Evolutionary conservation across 2,797 vertebrate species (phyloP), one percentile per base, ranked within the genome.

Genomic region (Notamacropus eugenii): DNA sequence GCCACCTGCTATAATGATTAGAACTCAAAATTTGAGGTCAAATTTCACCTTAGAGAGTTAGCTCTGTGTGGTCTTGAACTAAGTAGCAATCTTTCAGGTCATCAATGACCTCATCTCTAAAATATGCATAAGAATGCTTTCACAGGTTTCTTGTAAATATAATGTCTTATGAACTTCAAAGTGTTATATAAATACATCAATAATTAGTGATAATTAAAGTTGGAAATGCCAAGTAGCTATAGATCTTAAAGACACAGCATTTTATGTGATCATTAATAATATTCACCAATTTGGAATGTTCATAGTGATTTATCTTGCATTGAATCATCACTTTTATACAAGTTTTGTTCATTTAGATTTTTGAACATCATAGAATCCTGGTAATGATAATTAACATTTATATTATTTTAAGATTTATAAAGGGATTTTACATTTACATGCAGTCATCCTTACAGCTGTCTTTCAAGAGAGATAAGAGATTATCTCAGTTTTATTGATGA

Each of bases 261-360:
- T 94, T 95, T 95, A 56, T 22, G 2, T 31, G 54, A 82, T 91
- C 54, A 29, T 95, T 46, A 93, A 91, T 54, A 57, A 91, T 93
- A 55, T 90, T 54, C 90, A 94, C 31, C 54, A 90, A 3, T 95
- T 55, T 94, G 87, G 1, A 10, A 54, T 74, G 34, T 0, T 0
- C n/a, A 82, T 1, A 9, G n/a, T 82, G 16, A 46, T 82, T 82
- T 82, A 10, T 67, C 59, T 91, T 93, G 52, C 55, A 46, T 55
- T 92, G 57, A 16, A 46, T 92, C 40, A 11, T 90, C 93, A 55
- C 92, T 62, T 90, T 67, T 95, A n/a, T 3, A 87, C 91, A 92
- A 40, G 90, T 93, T 90, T 96, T 92, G 56, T 90, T 95, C 57
- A 59, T 92, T 93, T 96, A 56, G 50, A 29, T 90, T 97, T 94